Conservation (phyloP, 1,140 invertebrate genomes). For the Heliconius congener region DNA sequence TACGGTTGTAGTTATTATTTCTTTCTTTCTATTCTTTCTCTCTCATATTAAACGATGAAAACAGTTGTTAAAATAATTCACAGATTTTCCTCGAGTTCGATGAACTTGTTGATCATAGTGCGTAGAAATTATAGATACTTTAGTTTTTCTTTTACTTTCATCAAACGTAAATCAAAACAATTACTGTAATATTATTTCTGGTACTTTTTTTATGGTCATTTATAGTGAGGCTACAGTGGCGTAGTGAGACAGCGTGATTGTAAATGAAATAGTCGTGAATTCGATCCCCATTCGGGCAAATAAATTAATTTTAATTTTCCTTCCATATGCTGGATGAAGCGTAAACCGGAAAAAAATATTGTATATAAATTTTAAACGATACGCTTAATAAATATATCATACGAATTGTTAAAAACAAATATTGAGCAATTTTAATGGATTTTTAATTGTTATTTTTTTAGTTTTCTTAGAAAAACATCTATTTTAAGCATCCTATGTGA, state of each 20-base stretch:
- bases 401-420: too few relatives aligned
- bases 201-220: neutral
- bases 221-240: neutral
- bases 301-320: too few relatives aligned
- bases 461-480: neutral
- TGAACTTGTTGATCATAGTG: neutral
- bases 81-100: neutral
- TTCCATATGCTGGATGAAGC: too few relatives aligned
- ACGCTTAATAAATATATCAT: too few relatives aligned
- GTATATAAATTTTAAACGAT: too few relatives aligned
- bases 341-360: too few relatives aligned
- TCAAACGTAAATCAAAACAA: neutral
- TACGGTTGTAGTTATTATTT: too few relatives aligned
- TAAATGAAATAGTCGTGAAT: too few relatives aligned
- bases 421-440: too few relatives aligned
- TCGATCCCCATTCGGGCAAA: too few relatives aligned
- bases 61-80: neutral
- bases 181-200: neutral
- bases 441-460: too few relatives aligned
- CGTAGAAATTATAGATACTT: neutral
- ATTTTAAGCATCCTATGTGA: constrained; percentile 1
- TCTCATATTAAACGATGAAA: neutral
- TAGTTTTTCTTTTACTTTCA: neutral
- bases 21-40: neutral
- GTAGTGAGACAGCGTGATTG: too few relatives aligned